Evolutionary conservation across 1,140 invertebrate species (phyloP), one percentile per base, ranked within the genome.

Genomic region (Eumaeus atala): DNA sequence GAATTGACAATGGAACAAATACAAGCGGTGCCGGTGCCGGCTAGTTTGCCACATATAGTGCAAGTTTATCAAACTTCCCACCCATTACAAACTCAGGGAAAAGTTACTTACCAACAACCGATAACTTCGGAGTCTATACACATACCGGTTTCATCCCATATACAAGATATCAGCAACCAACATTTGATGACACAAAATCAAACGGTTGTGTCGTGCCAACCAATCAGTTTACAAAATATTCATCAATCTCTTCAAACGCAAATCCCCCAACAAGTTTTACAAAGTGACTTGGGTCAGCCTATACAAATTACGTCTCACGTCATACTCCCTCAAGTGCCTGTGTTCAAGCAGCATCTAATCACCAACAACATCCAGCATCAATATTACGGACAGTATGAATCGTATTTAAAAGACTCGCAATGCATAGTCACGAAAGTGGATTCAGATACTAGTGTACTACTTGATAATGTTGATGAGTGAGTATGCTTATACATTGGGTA

Each of bases 31-130:
- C 62, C 59, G 2, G 48, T 61, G 7, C 62, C 65, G 7, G 62
- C 48, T 3, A 62, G 63, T 21, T 74, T 80, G 38, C 78, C 77
- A 0, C 78, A 77, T 35, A 67, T 85, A 9, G 77, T 85, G 0
- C 82, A 82, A 67, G 74, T 85, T 0, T 85, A 82, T 33, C 74
- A 78, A 42, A 70, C 73, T 0, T 62, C 73, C 36, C 81, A 84
- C 37, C 70, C 74, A 5, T 61, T 82, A 9, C 69, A 72, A 44
- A 58, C 70, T 0, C 74, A 78, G 51, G 77, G 66, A 8, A 82
- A 84, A 50, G 52, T 84, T 2, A 69, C 70, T 0, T 84, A 82
- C 35, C 78, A 78, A 34, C 77, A 80, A 55, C 61, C 70, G 0
- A 65, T 83, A 1, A 73, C 70, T 9, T 72, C 77, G 1, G 74